These are phyloP conservation scores for Podarcis siculus DNA, from an alignment of 2,797 vertebrate genomes.

Conservation along the genomic window DNA sequence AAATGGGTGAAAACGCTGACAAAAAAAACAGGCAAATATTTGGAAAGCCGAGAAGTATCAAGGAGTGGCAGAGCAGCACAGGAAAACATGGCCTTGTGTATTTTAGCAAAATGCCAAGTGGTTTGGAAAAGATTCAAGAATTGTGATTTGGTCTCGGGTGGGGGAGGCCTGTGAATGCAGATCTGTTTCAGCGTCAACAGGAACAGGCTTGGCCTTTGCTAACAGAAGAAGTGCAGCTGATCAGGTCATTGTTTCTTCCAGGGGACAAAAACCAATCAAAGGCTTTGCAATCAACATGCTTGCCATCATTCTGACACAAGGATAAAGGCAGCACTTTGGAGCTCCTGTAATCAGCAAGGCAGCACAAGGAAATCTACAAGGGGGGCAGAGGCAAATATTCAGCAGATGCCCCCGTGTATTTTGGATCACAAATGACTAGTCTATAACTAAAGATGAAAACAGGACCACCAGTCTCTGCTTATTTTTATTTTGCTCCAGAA, in stretches of 20 bases:
- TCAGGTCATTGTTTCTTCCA: not conserved
- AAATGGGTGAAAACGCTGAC: slow-evolving; percentile 17
- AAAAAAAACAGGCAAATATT: slow-evolving; percentile 71
- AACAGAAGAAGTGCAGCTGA: not conserved
- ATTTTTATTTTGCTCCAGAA: no score
- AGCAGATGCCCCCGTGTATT: not conserved
- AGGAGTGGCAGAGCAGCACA: slow-evolving; percentile 72
- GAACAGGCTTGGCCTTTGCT: slow-evolving; percentile 46
- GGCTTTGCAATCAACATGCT: not conserved
- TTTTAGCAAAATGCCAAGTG: slow-evolving; percentile 43
- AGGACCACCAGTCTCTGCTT: not conserved
- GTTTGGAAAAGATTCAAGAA: slow-evolving; percentile 64
- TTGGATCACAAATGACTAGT: no score
- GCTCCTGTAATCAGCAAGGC: not conserved
- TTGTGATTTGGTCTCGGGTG: slow-evolving; percentile 65
- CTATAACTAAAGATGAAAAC: not conserved
- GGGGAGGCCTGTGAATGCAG: slow-evolving; percentile 47
- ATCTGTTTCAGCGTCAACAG: slow-evolving; percentile 54
- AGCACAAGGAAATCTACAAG: not conserved
- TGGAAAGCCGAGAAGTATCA: slow-evolving; percentile 65
- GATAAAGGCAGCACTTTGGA: not conserved
- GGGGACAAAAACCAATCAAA: not conserved
- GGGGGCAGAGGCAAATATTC: not conserved
- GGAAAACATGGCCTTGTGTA: slow-evolving; percentile 57
- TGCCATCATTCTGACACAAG: slow-evolving; percentile 24